Evolutionary conservation across 2,113 vertebrate species (phyloP), one percentile per base, ranked within the genome.

Genomic region (Calonectris borealis): DNA sequence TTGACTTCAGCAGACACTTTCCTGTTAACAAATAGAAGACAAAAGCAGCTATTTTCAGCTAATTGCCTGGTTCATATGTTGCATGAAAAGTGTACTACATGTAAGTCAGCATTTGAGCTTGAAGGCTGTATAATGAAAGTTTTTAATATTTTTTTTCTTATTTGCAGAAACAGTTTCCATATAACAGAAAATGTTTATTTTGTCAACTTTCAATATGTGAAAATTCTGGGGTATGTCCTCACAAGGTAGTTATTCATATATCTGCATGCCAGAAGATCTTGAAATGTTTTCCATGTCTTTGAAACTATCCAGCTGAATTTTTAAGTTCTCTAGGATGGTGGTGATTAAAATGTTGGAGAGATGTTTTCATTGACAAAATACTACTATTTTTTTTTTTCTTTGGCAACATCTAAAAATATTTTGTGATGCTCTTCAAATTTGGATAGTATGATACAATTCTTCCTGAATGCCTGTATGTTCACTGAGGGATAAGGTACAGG

Each of bases 21-120:
- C 42, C 21, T 46, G 24, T 64, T 70, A 40, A 57, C 16, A 31
- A 44, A 19, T 21, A 32, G 79, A 52, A 69, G 38, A 46, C 27
- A 84, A 84, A 79, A 78, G 16, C 46, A 66, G 17, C 9, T 46
- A 3, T 22, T 60, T 83, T 16, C 29, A 79, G 14, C 8, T 29
- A 20, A 8, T 54, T 49, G 22, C 6, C 46, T 38, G 6, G 25
- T 55, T 82, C 10, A 1, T 13, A 2, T 3, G 9, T 70, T 62
- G 9, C 3, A 3, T 9, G 46, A 55, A 27, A 66, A 58, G 5
- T 13, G 13, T 16, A 4, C 10, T 31, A 2, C 0, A 0, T 14
- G 1, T 13, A 57, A 66, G 13, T 49, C 40, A 49, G 6, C 22
- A 25, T 25, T 64, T 64, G 32, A 42, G 76, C 44, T 60, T 51